phyloP scores from a whole-genome alignment of 2,888 invertebrate species.

The Meandrusa payeni region DNA sequence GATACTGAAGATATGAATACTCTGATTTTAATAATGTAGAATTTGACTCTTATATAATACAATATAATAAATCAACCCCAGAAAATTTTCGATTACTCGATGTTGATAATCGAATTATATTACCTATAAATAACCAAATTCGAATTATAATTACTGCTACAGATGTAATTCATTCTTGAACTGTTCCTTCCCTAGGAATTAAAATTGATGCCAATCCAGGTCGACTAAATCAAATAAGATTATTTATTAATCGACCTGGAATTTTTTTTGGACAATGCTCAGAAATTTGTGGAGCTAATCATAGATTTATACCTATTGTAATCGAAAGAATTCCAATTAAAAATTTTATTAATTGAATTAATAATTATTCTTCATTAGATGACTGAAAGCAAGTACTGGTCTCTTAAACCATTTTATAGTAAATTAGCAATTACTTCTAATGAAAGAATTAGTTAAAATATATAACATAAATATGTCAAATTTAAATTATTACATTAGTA shows the following conservation, averaged over 20 bases:
- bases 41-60: slow-evolving; percentile 35
- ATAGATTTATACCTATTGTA: slow-evolving; percentile 86
- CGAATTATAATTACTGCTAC: slow-evolving; percentile 80
- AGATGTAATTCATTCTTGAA: slow-evolving; percentile 86
- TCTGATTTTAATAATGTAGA: slow-evolving; percentile 69
- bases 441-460: slow-evolving; percentile 82
- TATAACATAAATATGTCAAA: slow-evolving; percentile 83
- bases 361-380: slow-evolving; percentile 82
- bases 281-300: slow-evolving; percentile 90
- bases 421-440: slow-evolving; percentile 83
- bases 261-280: slow-evolving; percentile 89
- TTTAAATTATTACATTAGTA: slow-evolving; percentile 81
- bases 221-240: slow-evolving; percentile 83
- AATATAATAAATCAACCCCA: slow-evolving; percentile 10
- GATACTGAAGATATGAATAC: slow-evolving; percentile 85
- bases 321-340: slow-evolving; percentile 81
- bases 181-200: slow-evolving; percentile 81
- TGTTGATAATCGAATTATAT: too few species aligned
- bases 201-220: slow-evolving; percentile 85
- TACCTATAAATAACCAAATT: too few species aligned
- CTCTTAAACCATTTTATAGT: slow-evolving; percentile 86
- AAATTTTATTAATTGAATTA: slow-evolving; percentile 74
- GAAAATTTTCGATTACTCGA: too few species aligned
- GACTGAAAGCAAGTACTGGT: slow-evolving; percentile 86
- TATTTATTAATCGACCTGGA: slow-evolving; percentile 83